Base-by-base conservation (phyloP, 1,140 invertebrate genomes). In the Sycophaga agraensis region DNA sequence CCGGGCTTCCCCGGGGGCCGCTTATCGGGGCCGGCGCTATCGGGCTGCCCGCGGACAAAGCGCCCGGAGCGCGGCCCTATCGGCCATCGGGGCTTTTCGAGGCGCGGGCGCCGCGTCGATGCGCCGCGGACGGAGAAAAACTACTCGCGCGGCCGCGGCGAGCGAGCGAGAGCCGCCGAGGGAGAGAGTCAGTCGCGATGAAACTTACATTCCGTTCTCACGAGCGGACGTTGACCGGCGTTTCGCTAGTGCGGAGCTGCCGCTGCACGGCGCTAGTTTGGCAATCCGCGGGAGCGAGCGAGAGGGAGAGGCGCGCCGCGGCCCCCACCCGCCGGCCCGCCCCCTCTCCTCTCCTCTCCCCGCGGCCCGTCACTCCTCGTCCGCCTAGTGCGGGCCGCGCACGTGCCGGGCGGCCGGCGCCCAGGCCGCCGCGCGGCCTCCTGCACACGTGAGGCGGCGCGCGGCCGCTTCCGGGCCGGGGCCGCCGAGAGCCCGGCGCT, bases 201-300 rank as follows among this genome's bases (percentile, higher is more conserved):
- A 71, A 71, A 68, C 66, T 69, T 68, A 70, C 70, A 71, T 72
- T 72, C 70, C 70, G 70, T 70, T 72, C 70, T 70, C 68, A 70
- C 70, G 70, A 70, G 68, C 70, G 68, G 67, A 69, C 68, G 63
- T 71, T 69, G 70, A 71, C 70, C 68, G 69, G 58, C 60, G 56
- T 54, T 58, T 58, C 48, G 53, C 51, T 53, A 63, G 45, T 43
- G 43, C 53, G 46, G 19, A 53, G 26, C n/a, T n/a, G 24, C 50
- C 49, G 59, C 57, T 55, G n/a, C n/a, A 28, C 37, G n/a, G 39
- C 37, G 37, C 50, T 31, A 42, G 39, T 54, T 55, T 55, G 45
- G 28, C 48, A 51, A 55, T 46, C 58, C n/a, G 55, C 43, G 12
- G 48, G 42, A 2, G 40, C 17, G 50, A 60, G 17, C n/a, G 55